These are phyloP conservation scores for Rotaria magnacalcarata DNA, from an alignment of 2,888 invertebrate species.

Conservation along the genomic window DNA sequence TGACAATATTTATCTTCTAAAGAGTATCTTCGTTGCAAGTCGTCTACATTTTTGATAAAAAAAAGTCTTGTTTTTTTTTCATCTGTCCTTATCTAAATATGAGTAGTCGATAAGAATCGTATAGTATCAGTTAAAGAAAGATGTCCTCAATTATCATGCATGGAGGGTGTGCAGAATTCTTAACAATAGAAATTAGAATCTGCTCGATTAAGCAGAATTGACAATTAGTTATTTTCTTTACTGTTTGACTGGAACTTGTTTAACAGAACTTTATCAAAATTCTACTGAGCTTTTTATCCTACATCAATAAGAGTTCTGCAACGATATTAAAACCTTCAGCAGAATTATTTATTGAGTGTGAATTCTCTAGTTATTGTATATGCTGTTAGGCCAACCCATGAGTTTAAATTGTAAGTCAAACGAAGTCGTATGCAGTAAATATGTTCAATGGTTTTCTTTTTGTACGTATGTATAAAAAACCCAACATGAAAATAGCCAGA, in stretches of 20 bases:
- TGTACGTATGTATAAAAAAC: too few relatives aligned
- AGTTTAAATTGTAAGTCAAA: too few relatives aligned
- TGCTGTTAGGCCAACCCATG: too few relatives aligned
- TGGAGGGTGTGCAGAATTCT: not conserved
- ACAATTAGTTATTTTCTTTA: not conserved
- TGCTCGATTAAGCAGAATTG: not conserved
- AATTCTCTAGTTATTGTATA: too few relatives aligned
- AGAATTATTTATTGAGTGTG: too few relatives aligned
- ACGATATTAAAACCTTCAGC: too few relatives aligned
- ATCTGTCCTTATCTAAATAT: not conserved
- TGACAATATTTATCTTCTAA: not conserved
- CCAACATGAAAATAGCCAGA: too few relatives aligned
- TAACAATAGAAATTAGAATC: not conserved
- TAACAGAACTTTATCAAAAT: not conserved
- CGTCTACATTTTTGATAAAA: not conserved
- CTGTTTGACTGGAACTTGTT: not conserved
- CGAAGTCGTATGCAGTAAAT: too few relatives aligned
- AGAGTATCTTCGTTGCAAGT: not conserved
- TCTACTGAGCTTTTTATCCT: not conserved
- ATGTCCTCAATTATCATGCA: conserved; percentile 8
- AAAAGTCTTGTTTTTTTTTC: not conserved
- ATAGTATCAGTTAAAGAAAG: not conserved
- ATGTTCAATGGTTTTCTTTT: too few relatives aligned
- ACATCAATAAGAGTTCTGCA: not conserved
- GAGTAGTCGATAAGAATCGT: not conserved